Percentiles rank a stretch among this genome's conserved stretches.
phyloP scores from a whole-genome alignment of 1,140 invertebrate species.

The Dinoponera quadriceps region DNA sequence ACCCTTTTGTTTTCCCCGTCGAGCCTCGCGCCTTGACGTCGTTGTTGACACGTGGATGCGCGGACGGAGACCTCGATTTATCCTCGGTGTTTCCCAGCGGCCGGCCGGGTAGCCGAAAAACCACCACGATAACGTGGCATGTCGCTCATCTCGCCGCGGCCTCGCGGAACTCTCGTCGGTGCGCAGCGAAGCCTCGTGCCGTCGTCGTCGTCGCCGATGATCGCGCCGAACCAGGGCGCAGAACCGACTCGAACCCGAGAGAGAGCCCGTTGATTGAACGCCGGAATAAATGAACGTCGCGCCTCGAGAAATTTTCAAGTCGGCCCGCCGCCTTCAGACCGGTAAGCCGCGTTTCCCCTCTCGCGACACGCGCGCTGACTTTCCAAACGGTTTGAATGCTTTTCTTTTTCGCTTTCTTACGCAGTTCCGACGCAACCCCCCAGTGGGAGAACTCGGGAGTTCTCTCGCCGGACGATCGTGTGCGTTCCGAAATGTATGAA shows the following conservation, averaged over 20 bases:
- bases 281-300: conserved; percentile 67
- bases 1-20: conserved; percentile 65
- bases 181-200: not conserved
- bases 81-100: conserved; percentile 29
- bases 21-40: conserved; percentile 25
- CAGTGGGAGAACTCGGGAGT: too few relatives aligned
- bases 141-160: not conserved
- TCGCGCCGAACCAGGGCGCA: not conserved
- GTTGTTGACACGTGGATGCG: conserved; percentile 51
- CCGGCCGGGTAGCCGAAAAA: conserved; percentile 28
- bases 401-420: too few relatives aligned
- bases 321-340: conserved; percentile 20
- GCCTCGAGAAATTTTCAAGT: conserved; percentile 63
- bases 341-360: conserved; percentile 22
- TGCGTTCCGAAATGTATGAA: too few relatives aligned
- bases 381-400: too few relatives aligned
- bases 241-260: conserved; percentile 20
- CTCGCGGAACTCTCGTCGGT: conserved; percentile 23
- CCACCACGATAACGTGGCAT: conserved; percentile 35
- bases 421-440: too few relatives aligned
- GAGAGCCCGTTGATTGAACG: conserved; percentile 42
- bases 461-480: too few relatives aligned
- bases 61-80: conserved; percentile 51
- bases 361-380: not conserved
- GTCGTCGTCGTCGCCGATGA: not conserved